A percentile compares a stretch with the other conserved stretches of the same genome.
Conservation (phyloP, 2,113 vertebrate species). For the Rhagologus leucostigma region DNA sequence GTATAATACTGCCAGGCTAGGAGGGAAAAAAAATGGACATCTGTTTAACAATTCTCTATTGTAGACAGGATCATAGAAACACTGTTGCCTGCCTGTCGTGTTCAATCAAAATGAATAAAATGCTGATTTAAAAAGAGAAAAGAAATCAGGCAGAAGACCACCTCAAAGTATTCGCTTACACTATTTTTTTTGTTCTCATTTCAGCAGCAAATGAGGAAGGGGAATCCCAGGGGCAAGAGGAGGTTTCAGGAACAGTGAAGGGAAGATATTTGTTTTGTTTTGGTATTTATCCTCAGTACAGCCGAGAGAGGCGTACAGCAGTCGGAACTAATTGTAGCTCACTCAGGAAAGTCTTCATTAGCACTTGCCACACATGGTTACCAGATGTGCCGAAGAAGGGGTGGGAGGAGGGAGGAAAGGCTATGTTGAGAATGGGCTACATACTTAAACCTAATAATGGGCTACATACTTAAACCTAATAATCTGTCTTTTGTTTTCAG, state of each 20-base stretch:
- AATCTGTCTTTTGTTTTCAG: constrained; percentile 91
- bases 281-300: constrained; percentile 3
- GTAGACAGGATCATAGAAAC: constrained; percentile 57
- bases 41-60: constrained; percentile 74
- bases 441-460: constrained; percentile 83
- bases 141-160: neutral
- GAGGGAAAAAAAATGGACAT: constrained; percentile 41
- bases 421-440: constrained; percentile 67
- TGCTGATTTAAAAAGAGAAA: neutral
- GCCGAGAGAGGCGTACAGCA: constrained; percentile 73
- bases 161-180: constrained; percentile 57
- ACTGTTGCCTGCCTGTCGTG: constrained; percentile 58
- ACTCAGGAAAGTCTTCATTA: constrained; percentile 97
- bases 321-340: constrained; percentile 89
- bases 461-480: constrained; percentile 79
- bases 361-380: constrained; percentile 91
- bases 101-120: constrained; percentile 68
- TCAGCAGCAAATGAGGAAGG: constrained; percentile 11
- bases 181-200: constrained; percentile 44
- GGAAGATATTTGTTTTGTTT: constrained; percentile 57
- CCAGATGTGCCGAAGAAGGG: constrained; percentile 91
- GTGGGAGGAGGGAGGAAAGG: constrained; percentile 73
- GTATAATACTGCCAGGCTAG: constrained; percentile 35
- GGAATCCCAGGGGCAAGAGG: constrained; percentile 42
- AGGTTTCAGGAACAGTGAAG: constrained; percentile 32